Evolutionary conservation across 2,888 invertebrate species (phyloP), one percentile per base, ranked within the genome.

Genomic region (Catocala nupta): DNA sequence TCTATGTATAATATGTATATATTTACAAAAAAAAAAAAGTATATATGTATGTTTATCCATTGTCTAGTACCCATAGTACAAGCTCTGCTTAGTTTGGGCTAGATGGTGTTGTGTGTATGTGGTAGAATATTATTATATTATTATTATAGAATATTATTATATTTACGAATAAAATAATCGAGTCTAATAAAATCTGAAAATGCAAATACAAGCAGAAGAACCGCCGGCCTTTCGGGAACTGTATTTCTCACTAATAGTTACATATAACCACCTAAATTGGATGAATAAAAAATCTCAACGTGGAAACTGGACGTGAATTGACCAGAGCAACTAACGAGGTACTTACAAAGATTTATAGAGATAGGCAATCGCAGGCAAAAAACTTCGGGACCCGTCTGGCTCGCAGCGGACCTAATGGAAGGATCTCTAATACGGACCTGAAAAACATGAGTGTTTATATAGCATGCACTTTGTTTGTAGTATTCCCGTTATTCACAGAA

Each of bases 261-360:
- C 68, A 78, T 73, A 78, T 77, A 78, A 73, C 75, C 71, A 77
- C 43, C 55, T 51, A 82, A 82, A 81, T 83, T 79, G 79, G 72
- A 76, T 80, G 78, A 84, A 87, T 85, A 86, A 86, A 88, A 88
- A 88, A 88, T 84, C 83, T 81, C 75, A 70, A 81, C 77, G 76
- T 77, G 74, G 78, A 81, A 81, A 78, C 80, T 78, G 82, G 85
- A 86, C 84, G 82, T 77, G 86, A 85, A 89, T 87, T 87, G 89
- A 87, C 86, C 85, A 86, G 83, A 81, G 81, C 82, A 85, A 90
- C 88, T 90, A 91, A 91, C 88, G 90, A 88, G 87, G 82, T 86
- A 88, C 90, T 90, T 89, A 86, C 82, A 75, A 84, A 88, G 90
- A 90, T 90, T 90, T 90, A 90, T 90, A 86, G 86, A 86, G 87